Evolutionary conservation across 2,888 invertebrate genomes (phyloP).

Genomic region (Alcis repandata): DNA sequence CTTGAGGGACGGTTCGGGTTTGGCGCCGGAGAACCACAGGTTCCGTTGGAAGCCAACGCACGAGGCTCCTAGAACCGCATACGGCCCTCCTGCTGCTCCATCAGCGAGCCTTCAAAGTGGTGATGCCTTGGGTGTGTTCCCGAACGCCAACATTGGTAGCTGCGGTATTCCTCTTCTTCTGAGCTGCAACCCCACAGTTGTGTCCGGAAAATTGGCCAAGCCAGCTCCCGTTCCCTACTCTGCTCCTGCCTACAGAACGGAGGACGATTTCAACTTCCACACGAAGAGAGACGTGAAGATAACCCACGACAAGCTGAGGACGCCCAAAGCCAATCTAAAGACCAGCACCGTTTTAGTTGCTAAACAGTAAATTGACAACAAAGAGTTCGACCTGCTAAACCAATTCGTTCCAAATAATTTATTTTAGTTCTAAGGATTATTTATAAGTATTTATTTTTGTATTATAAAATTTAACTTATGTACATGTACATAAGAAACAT

Average conservation of each 20-base stretch:
- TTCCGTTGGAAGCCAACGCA: slow-evolving; percentile 64
- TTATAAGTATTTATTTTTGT: slow-evolving; percentile 42
- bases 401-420: slow-evolving; percentile 18
- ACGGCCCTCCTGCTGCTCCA: slow-evolving; percentile 54
- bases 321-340: slow-evolving; percentile 49
- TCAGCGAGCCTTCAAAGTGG: slow-evolving; percentile 36
- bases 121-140: slow-evolving; percentile 73
- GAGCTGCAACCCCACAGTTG: slow-evolving; percentile 78
- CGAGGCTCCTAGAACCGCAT: slow-evolving; percentile 61
- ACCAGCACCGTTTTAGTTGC: slow-evolving; percentile 45
- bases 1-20: slow-evolving; percentile 59
- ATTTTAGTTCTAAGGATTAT: slow-evolving; percentile 35
- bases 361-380: slow-evolving; percentile 40
- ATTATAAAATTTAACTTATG: slow-evolving; percentile 32
- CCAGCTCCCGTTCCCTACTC: slow-evolving; percentile 58
- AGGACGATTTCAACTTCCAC: slow-evolving; percentile 67
- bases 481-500: slow-evolving; percentile 45
- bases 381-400: not conserved
- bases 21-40: slow-evolving; percentile 54
- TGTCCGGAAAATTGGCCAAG: slow-evolving; percentile 72
- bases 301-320: slow-evolving; percentile 44
- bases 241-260: slow-evolving; percentile 66
- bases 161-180: slow-evolving; percentile 77
- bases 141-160: slow-evolving; percentile 72
- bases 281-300: slow-evolving; percentile 71